Base-by-base conservation (phyloP, 1,140 invertebrate genomes). In the Drosophila erecta region DNA sequence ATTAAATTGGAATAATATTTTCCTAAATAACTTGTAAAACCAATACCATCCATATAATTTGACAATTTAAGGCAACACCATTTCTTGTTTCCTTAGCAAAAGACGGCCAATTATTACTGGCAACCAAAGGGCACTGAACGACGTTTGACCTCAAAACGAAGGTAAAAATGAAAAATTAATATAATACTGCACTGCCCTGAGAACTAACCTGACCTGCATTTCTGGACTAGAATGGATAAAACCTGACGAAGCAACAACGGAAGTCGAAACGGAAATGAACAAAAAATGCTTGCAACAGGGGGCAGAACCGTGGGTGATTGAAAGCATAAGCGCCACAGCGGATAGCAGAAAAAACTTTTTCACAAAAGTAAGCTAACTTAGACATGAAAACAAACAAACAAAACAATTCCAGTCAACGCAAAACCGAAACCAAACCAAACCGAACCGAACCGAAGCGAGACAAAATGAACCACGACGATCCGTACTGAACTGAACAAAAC, bases 311-410 rank as follows among this genome's bases (percentile, higher is more conserved):
- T 7, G 33, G 22, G 41, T 84, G 76, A 85, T 81, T 81, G 81
- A 81, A 76, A 56, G 60, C 61, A 73, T 74, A 79, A 79, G 76
- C 54, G 70, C 54, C 60, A 62, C 51, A 60, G 64, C 66, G 44
- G 62, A 83, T 81, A 71, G 46, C 67, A 44, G 51, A 35, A 43
- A 53, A 77, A 79, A 79, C 30, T 73, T 76, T 61, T 64, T 33
- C 59, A 80, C 49, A 80, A 67, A 84, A 69, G 81, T 85, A 67
- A 84, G 66, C 72, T 64, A 85, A 77, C 81, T 80, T 76, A 85
- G 81, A 84, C 62, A 77, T 76, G 67, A 64, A 79, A 71, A 84
- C 56, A 87, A 78, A 78, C 79, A 81, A 79, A 81, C 61, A 41
- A 81, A 79, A 75, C 74, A 81, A 66, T 14, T 38, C 51, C 35